These are phyloP conservation scores for Mastigias papua DNA, from an alignment of 30 jellyfish, hydroid and myxozoan genomes.

Conservation along the genomic window DNA sequence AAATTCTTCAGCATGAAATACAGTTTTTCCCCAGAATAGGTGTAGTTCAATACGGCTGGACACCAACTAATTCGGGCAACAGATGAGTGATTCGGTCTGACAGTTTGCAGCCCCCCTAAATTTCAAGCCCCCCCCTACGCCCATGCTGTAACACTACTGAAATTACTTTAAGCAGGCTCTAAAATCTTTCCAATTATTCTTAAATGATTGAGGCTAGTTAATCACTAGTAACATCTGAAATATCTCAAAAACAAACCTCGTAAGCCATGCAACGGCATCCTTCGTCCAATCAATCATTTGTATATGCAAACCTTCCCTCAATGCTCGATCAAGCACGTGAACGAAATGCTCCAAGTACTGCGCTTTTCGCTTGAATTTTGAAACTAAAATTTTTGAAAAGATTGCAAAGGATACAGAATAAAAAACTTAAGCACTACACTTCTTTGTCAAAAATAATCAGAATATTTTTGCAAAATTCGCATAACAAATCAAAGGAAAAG, in stretches of 20 bases:
- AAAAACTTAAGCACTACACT: neutral
- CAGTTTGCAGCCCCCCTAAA: too few relatives aligned
- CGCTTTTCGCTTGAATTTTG: conserved; percentile 85
- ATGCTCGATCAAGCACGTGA: conserved; percentile 72
- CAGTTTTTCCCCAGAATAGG: too few relatives aligned
- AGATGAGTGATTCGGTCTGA: too few relatives aligned
- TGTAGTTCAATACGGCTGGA: too few relatives aligned
- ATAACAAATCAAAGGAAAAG: too few relatives aligned
- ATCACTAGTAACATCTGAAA: neutral
- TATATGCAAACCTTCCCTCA: conserved; percentile 57
- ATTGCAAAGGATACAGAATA: neutral
- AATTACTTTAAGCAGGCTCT: too few relatives aligned
- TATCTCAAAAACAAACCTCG: conserved; percentile 37
- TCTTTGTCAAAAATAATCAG: too few relatives aligned
- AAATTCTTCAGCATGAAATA: too few relatives aligned
- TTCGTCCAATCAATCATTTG: conserved; percentile 83
- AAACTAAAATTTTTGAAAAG: conserved; percentile 31
- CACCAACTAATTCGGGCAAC: too few relatives aligned
- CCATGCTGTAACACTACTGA: too few relatives aligned
- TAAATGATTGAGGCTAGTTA: neutral
- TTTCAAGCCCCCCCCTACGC: too few relatives aligned
- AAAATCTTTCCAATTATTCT: neutral
- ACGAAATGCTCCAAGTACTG: conserved; percentile 84
- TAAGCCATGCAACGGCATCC: conserved; percentile 79
- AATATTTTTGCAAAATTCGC: too few relatives aligned